A percentile compares a stretch with the other conserved stretches of the same genome.
Conservation (phyloP, 2,113 vertebrate species). For the Solenodon paradoxus region DNA sequence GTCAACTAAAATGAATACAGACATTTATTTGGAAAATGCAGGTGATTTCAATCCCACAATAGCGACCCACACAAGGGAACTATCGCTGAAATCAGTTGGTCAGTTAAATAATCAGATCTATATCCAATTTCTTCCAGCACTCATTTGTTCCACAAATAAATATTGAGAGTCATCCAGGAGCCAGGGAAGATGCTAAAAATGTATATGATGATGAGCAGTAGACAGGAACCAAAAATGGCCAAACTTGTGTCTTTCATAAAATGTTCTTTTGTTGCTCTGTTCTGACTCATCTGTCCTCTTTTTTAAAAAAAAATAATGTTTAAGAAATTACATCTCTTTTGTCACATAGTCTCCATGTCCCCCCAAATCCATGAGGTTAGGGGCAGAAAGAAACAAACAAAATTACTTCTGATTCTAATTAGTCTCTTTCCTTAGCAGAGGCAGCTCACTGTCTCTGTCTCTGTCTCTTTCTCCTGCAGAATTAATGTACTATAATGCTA, state of each 20-base stretch:
- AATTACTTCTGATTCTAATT: background rate
- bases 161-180: background rate
- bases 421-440: background rate
- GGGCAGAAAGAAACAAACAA: background rate
- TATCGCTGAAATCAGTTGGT: background rate
- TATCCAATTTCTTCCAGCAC: background rate
- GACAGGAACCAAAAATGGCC: background rate
- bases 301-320: conserved; percentile 24
- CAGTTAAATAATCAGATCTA: background rate
- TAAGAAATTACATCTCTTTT: background rate
- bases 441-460: no score
- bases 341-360: background rate
- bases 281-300: background rate
- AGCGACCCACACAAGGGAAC: background rate
- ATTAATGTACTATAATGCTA: background rate
- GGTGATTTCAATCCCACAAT: background rate
- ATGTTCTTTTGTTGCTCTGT: background rate
- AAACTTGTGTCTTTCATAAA: background rate
- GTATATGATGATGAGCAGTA: background rate
- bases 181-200: background rate
- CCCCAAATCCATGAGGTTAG: background rate
- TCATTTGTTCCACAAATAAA: background rate
- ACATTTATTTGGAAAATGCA: conserved; percentile 6
- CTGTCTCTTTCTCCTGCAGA: no score
- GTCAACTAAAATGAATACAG: background rate